Conservation (phyloP, 1,140 invertebrate species). For the Drosophila yakuba region DNA sequence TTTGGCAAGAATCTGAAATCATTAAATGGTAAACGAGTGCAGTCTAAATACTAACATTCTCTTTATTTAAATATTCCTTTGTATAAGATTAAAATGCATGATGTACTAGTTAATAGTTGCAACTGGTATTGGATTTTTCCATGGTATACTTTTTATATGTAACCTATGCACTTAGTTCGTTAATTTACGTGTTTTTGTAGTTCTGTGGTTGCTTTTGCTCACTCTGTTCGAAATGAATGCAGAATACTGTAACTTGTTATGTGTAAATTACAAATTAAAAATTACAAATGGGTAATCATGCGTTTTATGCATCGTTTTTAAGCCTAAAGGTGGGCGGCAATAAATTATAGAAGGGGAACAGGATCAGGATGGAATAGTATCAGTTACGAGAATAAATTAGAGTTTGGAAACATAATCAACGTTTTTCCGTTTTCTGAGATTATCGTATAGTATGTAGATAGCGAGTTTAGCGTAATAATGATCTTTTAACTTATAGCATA, state of each 20-base stretch:
- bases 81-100: slow-evolving; percentile 79
- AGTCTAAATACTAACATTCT: slow-evolving; percentile 72
- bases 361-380: slow-evolving; percentile 22
- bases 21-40: no score
- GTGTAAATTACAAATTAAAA: slow-evolving; percentile 24
- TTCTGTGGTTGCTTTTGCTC: slow-evolving; percentile 56
- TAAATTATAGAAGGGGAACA: slow-evolving; percentile 56
- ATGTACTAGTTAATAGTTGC: slow-evolving; percentile 75
- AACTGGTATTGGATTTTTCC: slow-evolving; percentile 70
- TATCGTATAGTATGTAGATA: slow-evolving; percentile 54
- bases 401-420: slow-evolving; percentile 1
- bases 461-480: slow-evolving; percentile 34
- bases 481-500: slow-evolving; percentile 67
- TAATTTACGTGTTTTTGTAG: slow-evolving; percentile 36
- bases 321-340: slow-evolving; percentile 65
- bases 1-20: no score
- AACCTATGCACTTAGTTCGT: slow-evolving; percentile 62
- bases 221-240: slow-evolving; percentile 44
- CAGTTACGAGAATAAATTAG: slow-evolving; percentile 61
- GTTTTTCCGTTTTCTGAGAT: slow-evolving; percentile 44
- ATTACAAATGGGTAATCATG: slow-evolving; percentile 29
- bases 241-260: slow-evolving; percentile 47
- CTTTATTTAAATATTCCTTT: slow-evolving; percentile 76
- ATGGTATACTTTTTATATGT: slow-evolving; percentile 70
- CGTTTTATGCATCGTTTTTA: slow-evolving; percentile 29